Conservation (phyloP, 2,113 vertebrate genomes). For the Eulacestoma nigropectus region DNA sequence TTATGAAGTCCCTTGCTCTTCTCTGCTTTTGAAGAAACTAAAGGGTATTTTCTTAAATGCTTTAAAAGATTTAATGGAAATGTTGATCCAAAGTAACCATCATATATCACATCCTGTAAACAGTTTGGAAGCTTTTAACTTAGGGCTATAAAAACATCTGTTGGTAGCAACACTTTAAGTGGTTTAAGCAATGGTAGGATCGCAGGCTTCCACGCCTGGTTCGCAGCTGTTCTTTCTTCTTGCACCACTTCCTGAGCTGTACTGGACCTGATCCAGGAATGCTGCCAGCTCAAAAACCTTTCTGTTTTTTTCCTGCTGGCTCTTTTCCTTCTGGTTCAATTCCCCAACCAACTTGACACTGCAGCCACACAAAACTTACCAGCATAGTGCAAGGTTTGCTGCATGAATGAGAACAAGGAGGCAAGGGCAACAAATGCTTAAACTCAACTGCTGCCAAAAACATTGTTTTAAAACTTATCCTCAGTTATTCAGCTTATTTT, state of each 20-base stretch:
- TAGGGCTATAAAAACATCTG: background rate
- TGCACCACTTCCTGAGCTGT: background rate
- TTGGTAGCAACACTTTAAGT: background rate
- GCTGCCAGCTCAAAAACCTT: background rate
- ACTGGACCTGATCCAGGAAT: background rate
- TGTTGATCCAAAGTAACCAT: background rate
- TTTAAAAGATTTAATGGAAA: background rate
- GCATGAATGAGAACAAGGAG: background rate
- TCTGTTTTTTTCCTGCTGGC: background rate
- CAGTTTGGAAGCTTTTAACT: background rate
- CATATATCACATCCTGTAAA: background rate
- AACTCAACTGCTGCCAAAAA: background rate
- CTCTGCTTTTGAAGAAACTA: background rate
- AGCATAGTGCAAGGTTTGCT: background rate
- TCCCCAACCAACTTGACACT: background rate
- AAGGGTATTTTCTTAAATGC: background rate
- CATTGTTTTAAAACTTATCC: background rate
- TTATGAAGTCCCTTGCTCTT: background rate
- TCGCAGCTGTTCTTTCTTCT: constrained; percentile 2
- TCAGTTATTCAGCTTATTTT: background rate
- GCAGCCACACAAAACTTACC: background rate
- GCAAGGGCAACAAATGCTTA: background rate
- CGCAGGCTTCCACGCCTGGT: background rate
- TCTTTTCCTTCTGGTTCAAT: background rate
- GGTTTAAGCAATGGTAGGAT: background rate